A percentile compares a stretch with the other conserved stretches of the same genome.
Evolutionary conservation across 1,140 invertebrate genomes (phyloP).

Genomic region (Bombus waltoni): DNA sequence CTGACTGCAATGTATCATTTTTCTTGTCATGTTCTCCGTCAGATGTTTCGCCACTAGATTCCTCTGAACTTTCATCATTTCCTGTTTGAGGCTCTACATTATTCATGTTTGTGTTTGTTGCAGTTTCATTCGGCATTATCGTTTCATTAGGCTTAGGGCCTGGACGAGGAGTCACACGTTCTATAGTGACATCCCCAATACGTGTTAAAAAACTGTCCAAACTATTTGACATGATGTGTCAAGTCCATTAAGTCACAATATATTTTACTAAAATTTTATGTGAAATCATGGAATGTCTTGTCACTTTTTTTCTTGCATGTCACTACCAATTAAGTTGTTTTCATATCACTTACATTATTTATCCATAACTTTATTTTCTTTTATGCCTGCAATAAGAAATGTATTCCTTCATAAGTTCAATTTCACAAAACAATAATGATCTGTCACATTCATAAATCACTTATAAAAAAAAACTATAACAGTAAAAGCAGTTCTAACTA

Average conservation of each 20-base stretch:
- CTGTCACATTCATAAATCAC: neutral
- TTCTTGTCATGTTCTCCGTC: conserved; percentile 75
- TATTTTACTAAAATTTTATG: conserved; percentile 48
- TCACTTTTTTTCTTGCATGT: conserved; percentile 54
- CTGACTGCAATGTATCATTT: conserved; percentile 65
- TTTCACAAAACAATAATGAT: neutral
- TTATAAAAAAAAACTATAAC: neutral
- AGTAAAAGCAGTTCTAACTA: neutral
- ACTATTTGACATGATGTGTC: conserved; percentile 79
- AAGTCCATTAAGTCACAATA: conserved; percentile 57
- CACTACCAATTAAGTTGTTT: conserved; percentile 49
- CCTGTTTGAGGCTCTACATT: conserved; percentile 60
- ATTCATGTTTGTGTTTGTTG: conserved; percentile 60
- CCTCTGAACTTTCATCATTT: conserved; percentile 77
- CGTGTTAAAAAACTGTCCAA: conserved; percentile 81
- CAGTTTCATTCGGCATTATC: conserved; percentile 55
- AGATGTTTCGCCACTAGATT: conserved; percentile 75
- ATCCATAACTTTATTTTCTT: conserved; percentile 48
- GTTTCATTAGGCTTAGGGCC: conserved; percentile 64
- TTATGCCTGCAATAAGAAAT: conserved; percentile 59
- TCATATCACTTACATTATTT: conserved; percentile 53
- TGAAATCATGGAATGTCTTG: conserved; percentile 64
- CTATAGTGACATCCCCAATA: conserved; percentile 84
- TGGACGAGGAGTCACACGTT: conserved; percentile 78
- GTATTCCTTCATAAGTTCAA: conserved; percentile 13